Evolutionary conservation across 2,888 invertebrate genomes (phyloP), one percentile per base, ranked within the genome.

Genomic region (Neuroscelio doddi): DNA sequence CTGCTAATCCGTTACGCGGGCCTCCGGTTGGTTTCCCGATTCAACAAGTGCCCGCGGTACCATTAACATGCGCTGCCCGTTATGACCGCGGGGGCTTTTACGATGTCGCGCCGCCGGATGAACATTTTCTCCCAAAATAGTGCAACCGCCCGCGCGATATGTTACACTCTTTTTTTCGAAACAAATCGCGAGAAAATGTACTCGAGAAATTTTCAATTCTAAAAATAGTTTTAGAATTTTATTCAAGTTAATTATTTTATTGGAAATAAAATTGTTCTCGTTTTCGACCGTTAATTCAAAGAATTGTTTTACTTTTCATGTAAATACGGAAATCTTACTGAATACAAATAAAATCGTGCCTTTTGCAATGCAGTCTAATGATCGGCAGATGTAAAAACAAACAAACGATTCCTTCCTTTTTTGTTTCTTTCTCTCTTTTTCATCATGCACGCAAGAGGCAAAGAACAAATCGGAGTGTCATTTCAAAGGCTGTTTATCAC

Each of bases 1-100:
- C 72, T 69, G 73, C 74, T 76, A 77, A 80, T 79, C 78, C 75
- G 73, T 76, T 71, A 74, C 76, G 70, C 70, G 74, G 77, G 77
- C 73, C 77, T 76, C 73, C 69, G 69, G 44, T 55, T 32, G 64
- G 51, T 68, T 62, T 58, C 56, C 66, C 69, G 70, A 73, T 71
- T 73, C 73, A 72, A 73, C 73, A 72, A 71, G 73, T 73, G 72
- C 65, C 68, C 67, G 61, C 58, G 58, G 64, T 52, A 45, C 58
- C 56, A 61, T 64, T 58, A 64, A 52, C 38, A 41, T 56, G 41
- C 52, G 55, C 29, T 50, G 45, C 49, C 65, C 66, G 66, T 62
- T 57, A 62, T 53, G 61, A 53, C 52, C 51, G 56, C 64, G 59
- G 53, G 64, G 57, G 57, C 51, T 55, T 49, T 58, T 30, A 36